Conservation (phyloP, 2,888 invertebrate genomes). For the Apodemia zela region DNA sequence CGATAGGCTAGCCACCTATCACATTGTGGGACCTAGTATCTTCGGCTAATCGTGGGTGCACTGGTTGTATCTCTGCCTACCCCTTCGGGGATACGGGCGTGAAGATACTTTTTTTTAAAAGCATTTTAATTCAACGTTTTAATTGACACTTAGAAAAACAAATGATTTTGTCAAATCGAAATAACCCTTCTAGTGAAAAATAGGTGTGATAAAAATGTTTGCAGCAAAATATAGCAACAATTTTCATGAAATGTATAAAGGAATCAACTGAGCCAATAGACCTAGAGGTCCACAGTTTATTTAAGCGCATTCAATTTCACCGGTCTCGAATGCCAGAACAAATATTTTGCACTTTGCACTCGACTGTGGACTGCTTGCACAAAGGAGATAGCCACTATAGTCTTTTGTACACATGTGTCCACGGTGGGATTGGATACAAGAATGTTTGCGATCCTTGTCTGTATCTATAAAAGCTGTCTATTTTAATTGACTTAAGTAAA, state of each 20-base stretch:
- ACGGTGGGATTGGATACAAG: slow-evolving; percentile 21
- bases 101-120: too few relatives aligned
- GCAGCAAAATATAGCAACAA: slow-evolving; percentile 1
- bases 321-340: slow-evolving; percentile 27
- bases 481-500: not conserved
- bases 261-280: slow-evolving; percentile 24
- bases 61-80: too few relatives aligned
- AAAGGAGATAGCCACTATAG: slow-evolving; percentile 24
- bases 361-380: slow-evolving; percentile 25
- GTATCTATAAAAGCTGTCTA: not conserved
- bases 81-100: too few relatives aligned
- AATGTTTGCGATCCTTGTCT: slow-evolving; percentile 13
- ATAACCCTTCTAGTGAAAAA: not conserved
- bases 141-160: not conserved
- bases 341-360: slow-evolving; percentile 32
- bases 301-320: slow-evolving; percentile 27
- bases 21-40: too few relatives aligned
- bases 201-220: not conserved
- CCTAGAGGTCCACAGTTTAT: slow-evolving; percentile 29
- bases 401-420: slow-evolving; percentile 17
- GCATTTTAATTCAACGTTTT: not conserved
- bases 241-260: slow-evolving; percentile 19
- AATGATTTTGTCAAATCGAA: not conserved
- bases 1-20: too few relatives aligned
- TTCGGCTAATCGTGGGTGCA: too few relatives aligned